Conservation (phyloP, 37 sponge, comb jelly and placozoan genomes). For the Cladorhizidae sp. region DNA sequence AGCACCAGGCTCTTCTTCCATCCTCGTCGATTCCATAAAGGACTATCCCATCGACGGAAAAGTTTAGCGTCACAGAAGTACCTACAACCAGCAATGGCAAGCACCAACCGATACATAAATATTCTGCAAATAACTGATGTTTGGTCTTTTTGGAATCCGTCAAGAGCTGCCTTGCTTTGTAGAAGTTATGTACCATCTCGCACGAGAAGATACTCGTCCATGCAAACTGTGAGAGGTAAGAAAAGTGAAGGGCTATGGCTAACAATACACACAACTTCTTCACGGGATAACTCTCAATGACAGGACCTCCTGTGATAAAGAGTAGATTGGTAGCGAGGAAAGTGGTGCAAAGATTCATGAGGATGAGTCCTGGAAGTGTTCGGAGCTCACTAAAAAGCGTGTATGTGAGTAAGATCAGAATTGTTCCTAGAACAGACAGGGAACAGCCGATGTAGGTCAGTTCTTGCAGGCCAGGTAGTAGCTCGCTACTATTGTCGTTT, state of each 20-base stretch:
- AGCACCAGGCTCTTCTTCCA: conserved; percentile 9
- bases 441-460: conserved; percentile 56
- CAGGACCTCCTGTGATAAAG: conserved; percentile 25
- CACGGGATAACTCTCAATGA: neutral
- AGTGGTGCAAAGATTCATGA: conserved; percentile 48
- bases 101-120: conserved; percentile 50
- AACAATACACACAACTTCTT: neutral
- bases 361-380: conserved; percentile 30
- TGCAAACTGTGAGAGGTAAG: conserved; percentile 40
- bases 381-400: conserved; percentile 55
- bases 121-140: conserved; percentile 7
- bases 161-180: neutral
- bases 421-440: conserved; percentile 49
- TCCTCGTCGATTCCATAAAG: conserved; percentile 31
- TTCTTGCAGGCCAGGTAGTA: conserved; percentile 9
- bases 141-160: neutral
- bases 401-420: conserved; percentile 49
- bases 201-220: conserved; percentile 53
- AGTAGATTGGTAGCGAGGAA: conserved; percentile 34
- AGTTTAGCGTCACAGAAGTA: conserved; percentile 16
- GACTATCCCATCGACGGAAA: conserved; percentile 22
- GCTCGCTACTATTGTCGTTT: neutral
- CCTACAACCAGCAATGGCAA: conserved; percentile 12
- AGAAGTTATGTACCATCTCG: conserved; percentile 8
- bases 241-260: conserved; percentile 35